Conservation (phyloP, 2,888 invertebrate species). For the Hedya salicella region DNA sequence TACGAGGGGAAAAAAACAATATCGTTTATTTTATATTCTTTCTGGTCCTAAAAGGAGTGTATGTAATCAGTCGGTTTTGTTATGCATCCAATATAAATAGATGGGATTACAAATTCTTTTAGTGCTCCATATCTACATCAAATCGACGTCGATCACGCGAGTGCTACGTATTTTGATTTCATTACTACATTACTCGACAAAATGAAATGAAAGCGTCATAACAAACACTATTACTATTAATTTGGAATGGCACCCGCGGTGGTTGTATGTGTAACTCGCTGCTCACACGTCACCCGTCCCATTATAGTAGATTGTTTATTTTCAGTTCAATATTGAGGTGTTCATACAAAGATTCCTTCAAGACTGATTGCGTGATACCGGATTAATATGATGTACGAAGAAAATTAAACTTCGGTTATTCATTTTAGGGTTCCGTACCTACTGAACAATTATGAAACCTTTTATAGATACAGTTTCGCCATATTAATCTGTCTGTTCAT, state of each 20-base stretch:
- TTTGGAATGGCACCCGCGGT: conserved; percentile 58
- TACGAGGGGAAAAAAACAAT: no score
- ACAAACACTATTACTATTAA: conserved; percentile 73
- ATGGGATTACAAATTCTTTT: conserved; percentile 65
- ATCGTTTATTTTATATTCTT: no score
- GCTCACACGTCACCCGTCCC: conserved; percentile 3
- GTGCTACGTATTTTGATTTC: conserved; percentile 74
- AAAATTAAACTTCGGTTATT: background rate
- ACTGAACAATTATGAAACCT: no score
- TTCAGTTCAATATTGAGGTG: background rate
- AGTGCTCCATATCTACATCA: conserved; percentile 48
- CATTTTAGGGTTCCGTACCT: no score
- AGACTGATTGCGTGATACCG: background rate
- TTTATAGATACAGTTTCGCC: no score
- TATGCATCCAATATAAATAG: conserved; percentile 35
- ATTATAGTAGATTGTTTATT: conserved; percentile 25
- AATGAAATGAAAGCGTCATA: conserved; percentile 70
- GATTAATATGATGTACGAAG: background rate
- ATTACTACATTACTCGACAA: conserved; percentile 63
- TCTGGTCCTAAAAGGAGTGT: background rate
- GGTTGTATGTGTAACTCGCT: conserved; percentile 10
- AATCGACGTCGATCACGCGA: conserved; percentile 67
- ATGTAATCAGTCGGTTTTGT: conserved; percentile 17
- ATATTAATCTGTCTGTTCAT: no score
- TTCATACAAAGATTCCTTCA: background rate